Base-by-base conservation (phyloP, 2,888 invertebrate genomes). In the Cremastinae sp. region DNA sequence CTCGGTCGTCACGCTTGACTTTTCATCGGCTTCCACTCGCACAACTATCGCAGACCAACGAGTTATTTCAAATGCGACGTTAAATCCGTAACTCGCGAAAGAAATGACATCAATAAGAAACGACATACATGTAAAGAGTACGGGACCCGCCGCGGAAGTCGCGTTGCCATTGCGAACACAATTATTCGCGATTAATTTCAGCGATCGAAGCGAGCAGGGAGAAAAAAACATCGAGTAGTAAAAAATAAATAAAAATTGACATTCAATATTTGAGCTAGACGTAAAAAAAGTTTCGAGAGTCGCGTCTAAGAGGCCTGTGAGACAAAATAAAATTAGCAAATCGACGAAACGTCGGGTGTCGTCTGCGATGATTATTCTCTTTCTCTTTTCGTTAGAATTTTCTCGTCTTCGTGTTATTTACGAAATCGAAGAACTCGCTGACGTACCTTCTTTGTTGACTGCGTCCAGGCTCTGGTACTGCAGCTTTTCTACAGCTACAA, bases 391-490 rank as follows among this genome's bases (percentile, higher is more conserved):
- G 47, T 16, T 18, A 9, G 9, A 16, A 16, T 16, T 5, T 16
- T 16, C 8, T 47, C 53, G 39, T 45, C 22, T n/a, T 18, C 1
- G 4, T 5, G 35, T 37, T 18, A 41, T 28, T 53, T 20, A 35
- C 51, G 41, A 53, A 37, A 35, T 49, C 55, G 66, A 61, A 39
- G 61, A 62, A 64, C 49, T 68, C 66, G 75, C 16, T 80, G 83
- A 89, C 91, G 87, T 92, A 94, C 93, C 94, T 93, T 93, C 90
- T 85, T 91, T 91, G 89, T 92, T 92, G 88, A 93, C 93, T 87
- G 92, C 92, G 88, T 93, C 93, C 91, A 93, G 90, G 90, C 93
- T 93, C 90, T 92, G 93, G 91, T 92, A 92, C 86, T 91, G 93
- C 90, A 92, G 90, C 87, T 92, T 91, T 86, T 91, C 91, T 88